Conservation (phyloP, 2,797 vertebrate species). For the Falco rusticolus region DNA sequence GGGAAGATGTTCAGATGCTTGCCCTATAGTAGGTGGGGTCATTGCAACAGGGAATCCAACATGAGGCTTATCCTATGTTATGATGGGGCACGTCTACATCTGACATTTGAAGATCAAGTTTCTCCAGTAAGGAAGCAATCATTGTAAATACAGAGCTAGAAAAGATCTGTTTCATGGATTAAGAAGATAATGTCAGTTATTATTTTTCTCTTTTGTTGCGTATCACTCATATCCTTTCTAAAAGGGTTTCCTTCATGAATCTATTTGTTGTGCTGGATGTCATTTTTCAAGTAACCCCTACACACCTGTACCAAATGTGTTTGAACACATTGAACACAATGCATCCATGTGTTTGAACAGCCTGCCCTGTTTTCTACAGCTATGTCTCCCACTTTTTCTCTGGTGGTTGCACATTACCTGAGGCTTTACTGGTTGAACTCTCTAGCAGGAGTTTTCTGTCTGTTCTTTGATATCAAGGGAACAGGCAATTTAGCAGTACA, state of each 20-base stretch:
- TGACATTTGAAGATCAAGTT: not conserved
- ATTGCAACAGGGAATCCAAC: not conserved
- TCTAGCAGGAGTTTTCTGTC: conserved; percentile 19
- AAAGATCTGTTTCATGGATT: not conserved
- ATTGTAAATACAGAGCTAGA: not conserved
- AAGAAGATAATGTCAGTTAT: not conserved
- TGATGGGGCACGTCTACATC: too few relatives aligned
- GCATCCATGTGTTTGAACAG: not conserved
- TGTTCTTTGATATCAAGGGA: conserved; percentile 46
- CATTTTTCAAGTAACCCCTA: not conserved
- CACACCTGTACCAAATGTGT: not conserved
- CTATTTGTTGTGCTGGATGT: not conserved
- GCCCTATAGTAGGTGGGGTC: not conserved
- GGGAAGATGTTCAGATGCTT: not conserved
- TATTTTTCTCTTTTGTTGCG: not conserved
- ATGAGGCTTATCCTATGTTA: not conserved
- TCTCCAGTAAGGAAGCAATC: not conserved
- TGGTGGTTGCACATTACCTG: not conserved
- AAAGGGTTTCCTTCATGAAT: not conserved
- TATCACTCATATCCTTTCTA: not conserved
- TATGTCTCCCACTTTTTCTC: not conserved
- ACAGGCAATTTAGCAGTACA: conserved; percentile 41
- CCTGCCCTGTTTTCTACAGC: not conserved
- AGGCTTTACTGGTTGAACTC: conserved; percentile 9
- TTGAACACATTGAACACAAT: not conserved